Evolutionary conservation across 37 sponge, comb jelly and placozoan species (phyloP).

Genomic region (Chondrosia reniformis): DNA sequence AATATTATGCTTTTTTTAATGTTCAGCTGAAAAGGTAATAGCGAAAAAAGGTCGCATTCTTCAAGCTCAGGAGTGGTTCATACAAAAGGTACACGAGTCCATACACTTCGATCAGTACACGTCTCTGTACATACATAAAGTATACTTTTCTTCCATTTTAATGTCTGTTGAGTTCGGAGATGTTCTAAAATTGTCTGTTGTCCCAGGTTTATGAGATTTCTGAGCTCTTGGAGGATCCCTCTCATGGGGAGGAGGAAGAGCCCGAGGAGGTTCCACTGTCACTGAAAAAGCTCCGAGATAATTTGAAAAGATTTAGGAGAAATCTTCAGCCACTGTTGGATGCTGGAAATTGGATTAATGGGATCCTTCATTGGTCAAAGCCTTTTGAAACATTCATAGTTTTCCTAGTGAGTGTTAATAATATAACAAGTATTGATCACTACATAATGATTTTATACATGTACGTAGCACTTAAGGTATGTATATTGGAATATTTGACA

Average conservation of each 20-base stretch:
- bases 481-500: not conserved
- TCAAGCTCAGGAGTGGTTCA: no score
- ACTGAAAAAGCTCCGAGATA: conserved; percentile 42
- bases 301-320: conserved; percentile 41
- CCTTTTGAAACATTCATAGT: conserved; percentile 43
- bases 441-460: not conserved
- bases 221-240: conserved; percentile 52
- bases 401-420: conserved; percentile 41
- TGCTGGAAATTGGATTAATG: not conserved
- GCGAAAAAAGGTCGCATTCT: no score
- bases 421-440: not conserved
- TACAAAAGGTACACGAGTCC: no score
- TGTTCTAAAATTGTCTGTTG: no score
- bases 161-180: not conserved
- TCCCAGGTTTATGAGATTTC: conserved; percentile 42
- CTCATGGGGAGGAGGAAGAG: not conserved
- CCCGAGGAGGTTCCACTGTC: conserved; percentile 34
- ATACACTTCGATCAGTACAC: no score
- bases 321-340: not conserved
- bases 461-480: not conserved
- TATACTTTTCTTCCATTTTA: not conserved
- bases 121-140: no score
- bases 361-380: conserved; percentile 34
- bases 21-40: no score
- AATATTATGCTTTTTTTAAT: no score